Percentiles rank a stretch among this genome's conserved stretches.
These are phyloP conservation scores for Heliocidaris erythrogramma DNA, from an alignment of 35 echinoderm and acorn worm species.

Conservation along the genomic window DNA sequence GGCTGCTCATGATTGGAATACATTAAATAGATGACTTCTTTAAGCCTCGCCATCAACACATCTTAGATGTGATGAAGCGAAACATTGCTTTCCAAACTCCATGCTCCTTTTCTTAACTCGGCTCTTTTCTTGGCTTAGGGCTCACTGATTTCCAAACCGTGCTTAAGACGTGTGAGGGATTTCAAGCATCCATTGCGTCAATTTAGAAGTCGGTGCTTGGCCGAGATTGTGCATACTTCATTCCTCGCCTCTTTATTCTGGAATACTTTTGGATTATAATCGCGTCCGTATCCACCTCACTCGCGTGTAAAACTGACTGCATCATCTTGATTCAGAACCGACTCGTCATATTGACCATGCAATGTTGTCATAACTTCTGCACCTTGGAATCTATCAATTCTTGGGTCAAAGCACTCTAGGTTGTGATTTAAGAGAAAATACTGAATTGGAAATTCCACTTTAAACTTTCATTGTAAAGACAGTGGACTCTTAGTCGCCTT, in stretches of 20 bases:
- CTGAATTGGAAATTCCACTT: not conserved
- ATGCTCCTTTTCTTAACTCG: not conserved
- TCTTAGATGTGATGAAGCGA: not conserved
- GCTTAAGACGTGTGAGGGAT: not conserved
- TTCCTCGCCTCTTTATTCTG: not conserved
- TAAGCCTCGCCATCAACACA: not conserved
- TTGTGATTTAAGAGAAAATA: not conserved
- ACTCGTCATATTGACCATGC: not conserved
- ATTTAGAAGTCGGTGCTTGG: not conserved
- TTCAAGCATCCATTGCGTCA: not conserved
- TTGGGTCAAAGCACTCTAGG: not conserved
- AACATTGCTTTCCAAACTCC: not conserved
- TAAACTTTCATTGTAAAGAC: not conserved
- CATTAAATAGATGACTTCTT: not conserved
- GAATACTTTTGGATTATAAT: constrained; percentile 14
- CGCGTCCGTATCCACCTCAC: not conserved
- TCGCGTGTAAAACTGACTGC: not conserved
- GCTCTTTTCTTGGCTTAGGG: not conserved
- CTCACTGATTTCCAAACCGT: not conserved
- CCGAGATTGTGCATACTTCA: not conserved
- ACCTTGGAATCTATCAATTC: not conserved
- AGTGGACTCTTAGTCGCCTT: not conserved
- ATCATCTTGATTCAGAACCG: not conserved
- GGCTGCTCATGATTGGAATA: not conserved
- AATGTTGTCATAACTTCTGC: not conserved